Base-by-base conservation (phyloP, 2,888 invertebrate genomes). In the Nomada ferruginata region DNA sequence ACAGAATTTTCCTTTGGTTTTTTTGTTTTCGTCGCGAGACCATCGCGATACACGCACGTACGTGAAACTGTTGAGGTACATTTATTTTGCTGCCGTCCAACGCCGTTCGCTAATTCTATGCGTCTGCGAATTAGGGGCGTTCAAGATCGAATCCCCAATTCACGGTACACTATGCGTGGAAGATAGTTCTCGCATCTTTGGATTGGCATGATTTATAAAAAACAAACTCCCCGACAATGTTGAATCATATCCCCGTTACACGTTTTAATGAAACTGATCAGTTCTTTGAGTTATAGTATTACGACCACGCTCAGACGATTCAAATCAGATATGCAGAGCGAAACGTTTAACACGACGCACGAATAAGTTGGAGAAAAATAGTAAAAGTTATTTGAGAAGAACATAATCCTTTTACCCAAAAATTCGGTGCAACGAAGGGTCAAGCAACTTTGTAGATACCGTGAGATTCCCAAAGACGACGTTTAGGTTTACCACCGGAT, bases 171-270 rank as follows among this genome's bases (percentile, higher is more conserved):
- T 57, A 50, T 50, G 29, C 26, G 76, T 69, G 55, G 50, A 75
- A 55, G 26, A 2, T 26, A 26, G 71, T 71, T 76, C 70, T 29
- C 68, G 18, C 20, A n/a, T 70, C 71, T 80, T 53, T 72, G 77
- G 74, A 73, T 83, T 83, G 74, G 53, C 42, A 47, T 64, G 81
- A 64, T 77, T 0, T 77, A 79, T 83, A 75, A 47, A 20, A 36
- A 50, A 42, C 23, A 83, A 85, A 83, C 66, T 80, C 80, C 78
- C 76, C 83, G 66, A 74, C 76, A 75, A 78, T 66, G 50, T 64
- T 26, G 44, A 42, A n/a, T 26, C 47, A 0, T 26, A 42, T 63
- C 5, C 47, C 11, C 10, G 23, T 2, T 42, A 29, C 13, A 11
- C n/a, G 26, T 65, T 57, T 57, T n/a, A 11, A 10, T 5, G 18